Base-by-base conservation (phyloP, 2,797 vertebrate species). In the Eulemur rubriventer region DNA sequence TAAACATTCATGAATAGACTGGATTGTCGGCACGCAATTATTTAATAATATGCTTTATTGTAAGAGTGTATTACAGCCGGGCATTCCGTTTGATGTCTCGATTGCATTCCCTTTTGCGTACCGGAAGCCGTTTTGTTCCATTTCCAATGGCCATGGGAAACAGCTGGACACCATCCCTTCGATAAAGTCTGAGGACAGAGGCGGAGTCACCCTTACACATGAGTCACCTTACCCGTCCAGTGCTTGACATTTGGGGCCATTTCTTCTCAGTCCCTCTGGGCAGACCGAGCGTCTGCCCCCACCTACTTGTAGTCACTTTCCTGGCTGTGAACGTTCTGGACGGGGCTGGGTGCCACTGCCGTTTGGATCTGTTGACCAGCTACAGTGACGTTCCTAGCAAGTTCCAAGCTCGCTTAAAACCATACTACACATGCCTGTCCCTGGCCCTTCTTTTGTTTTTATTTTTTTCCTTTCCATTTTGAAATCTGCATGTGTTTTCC, bases 401-500 rank as follows among this genome's bases (percentile, higher is more conserved):
- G 65, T 91, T 85, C 50, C 78, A 90, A 65, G 85, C 72, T 92
- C 83, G 65, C 91, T 67, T 85, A 69, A 96, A 91, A 81, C 80
- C 48, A 78, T 46, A 70, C 59, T 93, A 55, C 0, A 0, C 33
- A 82, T 86, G 87, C 90, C 89, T 55, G 78, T 94, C 90, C 52
- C 46, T 91, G 67, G 89, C 69, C 3, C 6, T 80, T 94, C n/a
- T 52, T 90, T 94, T 73, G 22, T 50, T 61, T 59, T 78, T 35
- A 67, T 57, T 61, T 50, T 63, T 57, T 84, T 35, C 30, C 33
- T 93, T 93, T 97, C 92, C 28, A 1, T 94, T 97, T 97, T 70
- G 67, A 97, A 94, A 92, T 94, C 76, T n/a, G 89, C 93, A 50
- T 89, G 65, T 91, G 43, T 95, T 96, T 96, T 95, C 59, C 69